Percentiles rank a stretch among this genome's conserved stretches.
These are phyloP conservation scores for Phenganax subtilis DNA, from an alignment of 92 coral and sea anemone species.

Conservation along the genomic window DNA sequence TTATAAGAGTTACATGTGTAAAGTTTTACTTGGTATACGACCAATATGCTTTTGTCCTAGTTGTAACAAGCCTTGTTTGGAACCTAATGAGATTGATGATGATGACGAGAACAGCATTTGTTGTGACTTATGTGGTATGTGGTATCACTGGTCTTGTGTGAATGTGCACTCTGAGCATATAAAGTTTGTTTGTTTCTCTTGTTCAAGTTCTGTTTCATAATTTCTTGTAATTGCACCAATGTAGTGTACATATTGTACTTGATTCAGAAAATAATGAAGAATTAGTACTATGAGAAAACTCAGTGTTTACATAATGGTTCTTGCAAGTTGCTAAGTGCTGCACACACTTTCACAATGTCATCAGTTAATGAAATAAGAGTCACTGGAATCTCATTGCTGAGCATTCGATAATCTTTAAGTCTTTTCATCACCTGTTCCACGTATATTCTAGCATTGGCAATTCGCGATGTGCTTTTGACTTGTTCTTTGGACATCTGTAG, in stretches of 20 bases:
- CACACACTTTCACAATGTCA: too few species aligned
- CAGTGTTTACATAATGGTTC: too few species aligned
- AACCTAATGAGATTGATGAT: constrained; percentile 20
- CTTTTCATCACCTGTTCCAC: too few species aligned
- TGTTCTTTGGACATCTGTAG: too few species aligned
- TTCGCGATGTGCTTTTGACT: too few species aligned
- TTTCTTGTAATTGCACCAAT: neutral
- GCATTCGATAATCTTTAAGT: too few species aligned
- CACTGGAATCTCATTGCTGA: too few species aligned
- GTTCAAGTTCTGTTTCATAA: neutral
- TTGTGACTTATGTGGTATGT: constrained; percentile 23
- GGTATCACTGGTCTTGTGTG: constrained; percentile 44
- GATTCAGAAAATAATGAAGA: neutral
- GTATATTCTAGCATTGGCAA: too few species aligned
- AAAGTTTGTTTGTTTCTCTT: constrained; percentile 10
- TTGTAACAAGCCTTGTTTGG: constrained; percentile 35
- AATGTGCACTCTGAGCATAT: neutral
- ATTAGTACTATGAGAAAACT: neutral
- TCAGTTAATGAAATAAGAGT: too few species aligned
- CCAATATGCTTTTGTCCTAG: constrained; percentile 8
- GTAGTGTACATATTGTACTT: too few species aligned
- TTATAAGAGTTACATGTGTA: constrained; percentile 28
- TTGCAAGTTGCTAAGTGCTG: too few species aligned
- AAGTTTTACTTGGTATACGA: constrained; percentile 39
- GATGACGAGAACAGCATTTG: constrained; percentile 21